These are phyloP conservation scores for Neofelis nebulosa DNA, from an alignment of 2,113 vertebrate species.

Conservation along the genomic window DNA sequence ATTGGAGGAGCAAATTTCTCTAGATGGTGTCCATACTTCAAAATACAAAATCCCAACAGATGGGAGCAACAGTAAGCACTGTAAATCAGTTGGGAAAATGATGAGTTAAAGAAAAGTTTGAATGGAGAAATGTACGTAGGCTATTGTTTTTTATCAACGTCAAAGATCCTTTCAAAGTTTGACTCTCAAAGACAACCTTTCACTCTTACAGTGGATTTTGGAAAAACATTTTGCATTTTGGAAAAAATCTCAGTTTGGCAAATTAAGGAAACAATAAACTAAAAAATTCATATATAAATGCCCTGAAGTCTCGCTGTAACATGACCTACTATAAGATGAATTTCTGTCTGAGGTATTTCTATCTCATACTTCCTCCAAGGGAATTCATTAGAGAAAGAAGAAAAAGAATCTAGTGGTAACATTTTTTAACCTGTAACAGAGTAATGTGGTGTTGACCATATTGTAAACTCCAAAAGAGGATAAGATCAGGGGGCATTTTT, in stretches of 20 bases:
- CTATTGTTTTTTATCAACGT: neutral
- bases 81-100: neutral
- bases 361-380: neutral
- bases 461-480: neutral
- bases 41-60: neutral
- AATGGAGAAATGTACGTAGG: neutral
- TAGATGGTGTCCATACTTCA: neutral
- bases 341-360: slow-evolving; percentile 15
- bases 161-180: neutral
- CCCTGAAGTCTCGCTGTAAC: neutral
- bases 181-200: neutral
- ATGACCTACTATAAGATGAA: slow-evolving; percentile 5
- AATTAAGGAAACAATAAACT: slow-evolving; percentile 32
- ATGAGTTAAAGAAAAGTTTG: slow-evolving; percentile 33
- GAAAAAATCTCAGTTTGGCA: neutral
- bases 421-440: slow-evolving; percentile 32
- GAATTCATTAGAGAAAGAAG: slow-evolving; percentile 19
- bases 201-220: neutral
- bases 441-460: neutral
- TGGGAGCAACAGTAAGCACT: neutral
- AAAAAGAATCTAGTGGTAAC: neutral
- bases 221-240: neutral
- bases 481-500: neutral
- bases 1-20: neutral
- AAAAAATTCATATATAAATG: neutral